Evolutionary conservation across 2,797 vertebrate genomes (phyloP), one percentile per base, ranked within the genome.

Genomic region (Betta splendens): DNA sequence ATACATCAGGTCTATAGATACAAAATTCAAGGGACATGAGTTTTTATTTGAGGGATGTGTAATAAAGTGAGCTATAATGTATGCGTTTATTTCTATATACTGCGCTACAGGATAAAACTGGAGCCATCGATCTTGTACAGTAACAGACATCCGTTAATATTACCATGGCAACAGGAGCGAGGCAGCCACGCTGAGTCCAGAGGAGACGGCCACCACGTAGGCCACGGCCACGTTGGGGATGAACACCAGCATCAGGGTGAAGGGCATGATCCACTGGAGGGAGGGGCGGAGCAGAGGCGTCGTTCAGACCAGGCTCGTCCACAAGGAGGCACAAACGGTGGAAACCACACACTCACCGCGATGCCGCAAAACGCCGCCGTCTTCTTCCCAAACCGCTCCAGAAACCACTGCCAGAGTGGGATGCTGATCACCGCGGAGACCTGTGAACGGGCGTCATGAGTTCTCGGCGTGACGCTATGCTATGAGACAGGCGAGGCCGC

Each of bases 91-190:
- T n/a, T n/a, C n/a, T 6, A 21, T 4, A 17, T 26, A 12, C 12
- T 22, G 29, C n/a, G n/a, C n/a, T n/a, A n/a, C n/a, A n/a, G n/a
- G n/a, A n/a, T n/a, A n/a, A n/a, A n/a, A n/a, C n/a, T n/a, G n/a
- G n/a, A n/a, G n/a, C n/a, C n/a, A n/a, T n/a, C n/a, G n/a, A n/a
- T n/a, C n/a, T n/a, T n/a, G n/a, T n/a, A n/a, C n/a, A n/a, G n/a
- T n/a, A n/a, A n/a, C n/a, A n/a, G n/a, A n/a, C n/a, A n/a, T n/a
- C n/a, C n/a, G n/a, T n/a, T n/a, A n/a, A n/a, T 25, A 23, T 91
- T 89, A 99, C 98, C 98, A 99, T 51, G 97, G 96, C 69, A 98
- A 88, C 63, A 99, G 91, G 57, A 96, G 89, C 15, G 96, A 96
- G 1, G 96, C 94, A 9, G 97, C 94, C 50, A 96, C 96, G 37